Evolutionary conservation across 2,888 invertebrate species (phyloP), one percentile per base, ranked within the genome.

Genomic region (Zaprionus bogoriensis): DNA sequence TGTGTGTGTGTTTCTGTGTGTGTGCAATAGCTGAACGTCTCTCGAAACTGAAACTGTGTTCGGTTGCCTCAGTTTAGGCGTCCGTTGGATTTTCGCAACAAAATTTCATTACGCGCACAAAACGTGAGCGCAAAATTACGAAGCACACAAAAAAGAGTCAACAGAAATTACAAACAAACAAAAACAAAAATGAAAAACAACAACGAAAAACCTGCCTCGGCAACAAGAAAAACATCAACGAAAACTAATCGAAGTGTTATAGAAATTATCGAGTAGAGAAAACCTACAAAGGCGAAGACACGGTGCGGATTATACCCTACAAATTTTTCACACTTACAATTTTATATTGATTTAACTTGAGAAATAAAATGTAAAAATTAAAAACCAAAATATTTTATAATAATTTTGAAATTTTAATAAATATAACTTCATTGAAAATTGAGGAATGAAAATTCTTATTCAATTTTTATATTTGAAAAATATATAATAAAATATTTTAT

Each of bases 81-180:
- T 58, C 60, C 67, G 63, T 68, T 68, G 58, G 59, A 62, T 79
- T 82, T 79, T 82, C 77, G 83, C 83, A 79, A 79, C 77, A 63
- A 50, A 77, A 83, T 67, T 78, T 77, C 69, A 83, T 65, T 73
- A 58, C 67, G 58, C 60, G 51, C 62, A 28, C 74, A 78, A 81
- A 76, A 76, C 63, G 73, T 77, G 63, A 54, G 61, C 52, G 17
- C 50, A 63, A 53, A 59, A 70, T 58, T 50, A 51, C 27, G 23
- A 50, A 32, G 0, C 23, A 17, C 5, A 20, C 7, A 19, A 2
- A 9, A 3, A 22, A 4, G 4, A 23, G 12, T 12, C 9, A n/a
- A 25, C 51, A 19, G 20, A 3, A n/a, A 36, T 41, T 14, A 42
- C 28, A 51, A 55, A 27, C 41, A 30, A 1, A n/a, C 10, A 36